A percentile compares a stretch with the other conserved stretches of the same genome.
These are phyloP conservation scores for Holocentrus rufus DNA, from an alignment of 2,797 vertebrate genomes.

Conservation along the genomic window DNA sequence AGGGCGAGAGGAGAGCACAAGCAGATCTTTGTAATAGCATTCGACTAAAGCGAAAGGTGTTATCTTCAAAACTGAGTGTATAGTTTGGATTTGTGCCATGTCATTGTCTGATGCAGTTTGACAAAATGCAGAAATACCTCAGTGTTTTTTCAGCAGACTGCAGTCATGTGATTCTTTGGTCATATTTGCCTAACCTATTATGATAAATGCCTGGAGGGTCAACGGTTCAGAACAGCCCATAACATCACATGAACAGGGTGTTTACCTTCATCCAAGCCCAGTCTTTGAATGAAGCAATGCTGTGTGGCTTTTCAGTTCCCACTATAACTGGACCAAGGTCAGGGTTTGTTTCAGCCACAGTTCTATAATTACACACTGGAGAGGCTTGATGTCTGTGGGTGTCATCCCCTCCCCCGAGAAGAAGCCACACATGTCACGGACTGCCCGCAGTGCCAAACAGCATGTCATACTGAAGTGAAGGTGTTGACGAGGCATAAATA, in stretches of 20 bases:
- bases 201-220: not conserved
- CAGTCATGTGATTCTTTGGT: not conserved
- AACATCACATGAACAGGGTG: not conserved
- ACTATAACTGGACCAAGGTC: slow-evolving; percentile 32
- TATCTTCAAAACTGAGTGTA: not conserved
- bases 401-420: slow-evolving; percentile 13
- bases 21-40: not conserved
- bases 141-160: not conserved
- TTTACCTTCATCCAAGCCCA: not conserved
- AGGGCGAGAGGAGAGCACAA: not conserved
- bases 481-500: not conserved
- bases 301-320: slow-evolving; percentile 14
- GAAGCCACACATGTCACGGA: slow-evolving; percentile 9
- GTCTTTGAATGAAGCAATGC: not conserved
- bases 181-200: not conserved
- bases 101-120: not conserved
- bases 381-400: slow-evolving; percentile 6
- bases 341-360: slow-evolving; percentile 12
- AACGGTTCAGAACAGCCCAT: not conserved
- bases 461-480: not conserved
- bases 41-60: slow-evolving; percentile 12
- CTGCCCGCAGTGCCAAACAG: slow-evolving; percentile 5
- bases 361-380: slow-evolving; percentile 40
- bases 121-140: not conserved
- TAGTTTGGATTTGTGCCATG: not conserved